phyloP scores from a whole-genome alignment of 2,113 vertebrate genomes.

The Eulacestoma nigropectus region DNA sequence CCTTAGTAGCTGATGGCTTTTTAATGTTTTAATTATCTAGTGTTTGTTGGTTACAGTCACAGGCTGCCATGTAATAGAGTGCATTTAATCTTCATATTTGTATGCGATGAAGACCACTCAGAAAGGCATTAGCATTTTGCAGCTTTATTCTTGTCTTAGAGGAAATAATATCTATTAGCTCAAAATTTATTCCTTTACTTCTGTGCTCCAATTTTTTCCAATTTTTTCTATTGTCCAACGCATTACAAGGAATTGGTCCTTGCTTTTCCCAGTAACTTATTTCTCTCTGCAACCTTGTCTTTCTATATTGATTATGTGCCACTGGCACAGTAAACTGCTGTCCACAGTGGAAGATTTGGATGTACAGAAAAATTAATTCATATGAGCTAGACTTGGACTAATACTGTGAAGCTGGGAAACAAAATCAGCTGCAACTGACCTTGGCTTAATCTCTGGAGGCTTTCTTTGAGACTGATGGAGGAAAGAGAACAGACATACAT shows the following conservation, averaged over 20 bases:
- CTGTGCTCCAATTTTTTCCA: neutral
- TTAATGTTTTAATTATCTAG: slow-evolving; percentile 4
- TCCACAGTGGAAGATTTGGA: neutral
- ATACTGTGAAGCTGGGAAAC: neutral
- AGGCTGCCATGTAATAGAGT: neutral
- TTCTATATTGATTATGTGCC: neutral
- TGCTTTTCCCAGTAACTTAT: neutral
- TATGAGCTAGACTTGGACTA: neutral
- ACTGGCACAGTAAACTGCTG: neutral
- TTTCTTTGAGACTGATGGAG: neutral
- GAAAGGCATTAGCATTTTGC: neutral
- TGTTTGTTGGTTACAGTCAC: neutral
- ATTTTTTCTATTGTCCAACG: neutral
- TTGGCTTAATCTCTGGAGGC: neutral
- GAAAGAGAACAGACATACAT: neutral
- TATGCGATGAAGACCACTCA: neutral
- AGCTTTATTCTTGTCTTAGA: neutral
- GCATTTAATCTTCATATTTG: neutral
- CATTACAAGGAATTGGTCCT: neutral
- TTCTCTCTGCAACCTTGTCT: neutral
- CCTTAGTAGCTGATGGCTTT: neutral
- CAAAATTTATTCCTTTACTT: neutral
- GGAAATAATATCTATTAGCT: neutral
- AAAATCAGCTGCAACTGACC: neutral
- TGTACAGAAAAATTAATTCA: neutral